Evolutionary conservation across 2,888 invertebrate genomes (phyloP).

Genomic region (Octodonta nipae): DNA sequence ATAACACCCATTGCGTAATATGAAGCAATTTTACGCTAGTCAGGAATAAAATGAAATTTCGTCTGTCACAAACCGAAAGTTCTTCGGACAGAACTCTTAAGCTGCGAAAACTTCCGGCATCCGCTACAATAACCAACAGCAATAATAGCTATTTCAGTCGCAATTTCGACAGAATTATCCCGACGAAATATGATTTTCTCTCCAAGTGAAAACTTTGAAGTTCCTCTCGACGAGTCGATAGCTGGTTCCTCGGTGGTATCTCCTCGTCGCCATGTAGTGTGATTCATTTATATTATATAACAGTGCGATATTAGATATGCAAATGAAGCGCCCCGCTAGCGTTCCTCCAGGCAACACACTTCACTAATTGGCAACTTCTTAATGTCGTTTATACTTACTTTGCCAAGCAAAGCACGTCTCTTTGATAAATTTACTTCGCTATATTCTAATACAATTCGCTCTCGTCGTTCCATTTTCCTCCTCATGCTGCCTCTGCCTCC

Average conservation of each 20-base stretch:
- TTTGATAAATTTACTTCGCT: constrained; percentile 36
- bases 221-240: neutral
- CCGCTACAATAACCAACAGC: no score
- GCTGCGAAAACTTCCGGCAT: no score
- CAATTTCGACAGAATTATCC: no score
- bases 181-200: no score
- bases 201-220: constrained; percentile 2
- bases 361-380: constrained; percentile 39
- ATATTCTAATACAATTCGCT: constrained; percentile 31
- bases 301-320: constrained; percentile 36
- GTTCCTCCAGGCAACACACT: constrained; percentile 33
- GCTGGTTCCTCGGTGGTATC: constrained; percentile 1
- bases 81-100: no score
- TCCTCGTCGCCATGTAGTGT: constrained; percentile 11
- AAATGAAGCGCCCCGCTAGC: constrained; percentile 29
- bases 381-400: constrained; percentile 40
- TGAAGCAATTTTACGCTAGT: no score
- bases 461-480: no score
- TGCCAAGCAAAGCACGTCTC: constrained; percentile 37
- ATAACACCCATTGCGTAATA: no score
- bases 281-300: constrained; percentile 35
- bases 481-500: no score
- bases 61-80: no score
- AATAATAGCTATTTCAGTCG: no score
- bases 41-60: no score